phyloP scores from a whole-genome alignment of 2,888 invertebrate species.

The Holacanthella duospinosa region DNA sequence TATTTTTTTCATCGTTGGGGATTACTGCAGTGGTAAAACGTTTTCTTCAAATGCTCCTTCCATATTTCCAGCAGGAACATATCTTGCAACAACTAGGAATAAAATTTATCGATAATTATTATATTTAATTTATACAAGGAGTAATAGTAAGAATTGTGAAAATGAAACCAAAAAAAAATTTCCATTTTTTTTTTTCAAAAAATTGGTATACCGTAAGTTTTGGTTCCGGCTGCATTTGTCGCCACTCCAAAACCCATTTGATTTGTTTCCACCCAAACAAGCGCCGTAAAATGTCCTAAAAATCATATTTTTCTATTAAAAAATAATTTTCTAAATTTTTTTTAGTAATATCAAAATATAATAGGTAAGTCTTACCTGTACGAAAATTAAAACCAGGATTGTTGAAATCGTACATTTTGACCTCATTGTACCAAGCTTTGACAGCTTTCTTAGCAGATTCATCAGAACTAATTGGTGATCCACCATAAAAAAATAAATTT shows the following conservation, averaged over 20 bases:
- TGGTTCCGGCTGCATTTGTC: not conserved
- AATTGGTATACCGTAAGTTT: slow-evolving; percentile 4
- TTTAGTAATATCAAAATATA: no score
- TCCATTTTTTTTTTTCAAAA: no score
- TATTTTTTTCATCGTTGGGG: no score
- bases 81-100: not conserved
- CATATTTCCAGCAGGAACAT: slow-evolving; percentile 5
- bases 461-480: not conserved
- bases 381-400: not conserved
- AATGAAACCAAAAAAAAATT: no score
- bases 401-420: slow-evolving; percentile 2
- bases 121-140: no score
- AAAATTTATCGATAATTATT: not conserved
- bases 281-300: slow-evolving; percentile 6
- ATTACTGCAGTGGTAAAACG: not conserved
- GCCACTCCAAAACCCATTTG: slow-evolving; percentile 7
- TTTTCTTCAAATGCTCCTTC: not conserved
- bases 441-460: slow-evolving; percentile 2
- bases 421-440: slow-evolving; percentile 7
- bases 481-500: not conserved
- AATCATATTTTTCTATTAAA: not conserved
- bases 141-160: no score
- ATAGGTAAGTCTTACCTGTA: not conserved
- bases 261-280: slow-evolving; percentile 1
- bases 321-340: not conserved